phyloP scores from a whole-genome alignment of 2,888 invertebrate genomes.

The Aphidius colemani region DNA sequence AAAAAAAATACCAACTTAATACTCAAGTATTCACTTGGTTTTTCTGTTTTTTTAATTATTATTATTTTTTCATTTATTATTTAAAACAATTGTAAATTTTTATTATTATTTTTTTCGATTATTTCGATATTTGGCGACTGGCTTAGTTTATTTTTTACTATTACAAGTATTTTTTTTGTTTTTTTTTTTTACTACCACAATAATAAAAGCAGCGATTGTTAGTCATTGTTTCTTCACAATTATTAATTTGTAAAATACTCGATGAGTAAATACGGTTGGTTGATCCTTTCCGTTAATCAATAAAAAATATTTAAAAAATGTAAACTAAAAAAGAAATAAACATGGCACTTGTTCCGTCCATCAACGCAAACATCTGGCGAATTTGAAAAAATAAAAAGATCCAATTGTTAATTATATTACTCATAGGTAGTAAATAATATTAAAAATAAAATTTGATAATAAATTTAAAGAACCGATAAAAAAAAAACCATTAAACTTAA shows the following conservation, averaged over 20 bases:
- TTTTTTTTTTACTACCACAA: slow-evolving; percentile 13
- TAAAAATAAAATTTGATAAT: too few species aligned
- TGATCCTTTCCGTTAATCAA: neutral
- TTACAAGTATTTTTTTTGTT: slow-evolving; percentile 37
- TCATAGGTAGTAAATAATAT: slow-evolving; percentile 20
- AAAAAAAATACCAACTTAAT: slow-evolving; percentile 46
- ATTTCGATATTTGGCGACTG: slow-evolving; percentile 44
- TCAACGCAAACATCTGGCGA: slow-evolving; percentile 34
- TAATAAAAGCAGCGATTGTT: too few species aligned
- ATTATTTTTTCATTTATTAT: slow-evolving; percentile 35
- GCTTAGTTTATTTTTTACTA: slow-evolving; percentile 52
- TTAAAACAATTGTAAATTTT: slow-evolving; percentile 34
- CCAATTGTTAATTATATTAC: slow-evolving; percentile 2
- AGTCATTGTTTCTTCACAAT: slow-evolving; percentile 12
- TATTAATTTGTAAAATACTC: slow-evolving; percentile 19
- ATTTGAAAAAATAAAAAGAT: slow-evolving; percentile 7
- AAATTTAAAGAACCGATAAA: slow-evolving; percentile 22
- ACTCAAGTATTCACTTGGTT: slow-evolving; percentile 49
- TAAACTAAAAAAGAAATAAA: slow-evolving; percentile 10
- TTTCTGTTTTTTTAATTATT: slow-evolving; percentile 43
- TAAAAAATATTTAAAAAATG: slow-evolving; percentile 23
- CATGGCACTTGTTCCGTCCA: slow-evolving; percentile 43
- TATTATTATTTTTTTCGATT: slow-evolving; percentile 41
- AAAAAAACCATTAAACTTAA: slow-evolving; percentile 16
- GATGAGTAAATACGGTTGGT: slow-evolving; percentile 13